Base-by-base conservation (phyloP, 2,797 vertebrate genomes). In the Parauchenoglanis ngamensis region DNA sequence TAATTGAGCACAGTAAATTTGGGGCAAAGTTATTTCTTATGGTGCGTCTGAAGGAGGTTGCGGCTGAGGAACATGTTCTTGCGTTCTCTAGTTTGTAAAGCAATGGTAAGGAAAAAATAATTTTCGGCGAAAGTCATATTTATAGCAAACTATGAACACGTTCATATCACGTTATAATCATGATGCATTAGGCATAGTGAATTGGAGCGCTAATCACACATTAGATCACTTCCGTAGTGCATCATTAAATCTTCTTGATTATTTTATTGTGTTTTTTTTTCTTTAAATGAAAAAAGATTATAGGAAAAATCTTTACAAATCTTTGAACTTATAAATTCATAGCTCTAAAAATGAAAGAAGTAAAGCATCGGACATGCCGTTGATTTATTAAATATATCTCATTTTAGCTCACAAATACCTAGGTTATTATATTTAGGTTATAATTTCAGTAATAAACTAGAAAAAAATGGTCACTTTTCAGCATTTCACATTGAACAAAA, bases 1-100 rank as follows among this genome's bases (percentile, higher is more conserved):
- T 87, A 89, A 89, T 86, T 80, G 86, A 87, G 84, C 84, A 84
- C 70, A 86, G 86, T 88, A 90, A 83, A 90, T 89, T 87, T 89
- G 67, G 85, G 83, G 21, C 59, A 81, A 46, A 78, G 72, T 85
- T 63, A 65, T 83, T 85, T 84, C 75, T 86, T 86, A 77, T 46
- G 11, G 46, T 57, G 6, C 7, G 77, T 35, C 10, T 59, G 77
- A 57, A 13, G 8, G 49, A 52, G 46, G 11, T 76, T 15, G 73
- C 2, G 44, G 44, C 15, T 52, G 46, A 5, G 17, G n/a, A 19
- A 19, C 10, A 21, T 23, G 28, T 78, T 59, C 54, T 59, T 2
- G 56, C 6, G 56, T 40, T 79, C 56, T 79, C 19, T 13, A 2
- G 40, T 57, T 59, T 56, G 7, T 57, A 78, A 31, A 3, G 28